Conservation (phyloP, 2,888 invertebrate genomes). For the Agriopis marginaria region DNA sequence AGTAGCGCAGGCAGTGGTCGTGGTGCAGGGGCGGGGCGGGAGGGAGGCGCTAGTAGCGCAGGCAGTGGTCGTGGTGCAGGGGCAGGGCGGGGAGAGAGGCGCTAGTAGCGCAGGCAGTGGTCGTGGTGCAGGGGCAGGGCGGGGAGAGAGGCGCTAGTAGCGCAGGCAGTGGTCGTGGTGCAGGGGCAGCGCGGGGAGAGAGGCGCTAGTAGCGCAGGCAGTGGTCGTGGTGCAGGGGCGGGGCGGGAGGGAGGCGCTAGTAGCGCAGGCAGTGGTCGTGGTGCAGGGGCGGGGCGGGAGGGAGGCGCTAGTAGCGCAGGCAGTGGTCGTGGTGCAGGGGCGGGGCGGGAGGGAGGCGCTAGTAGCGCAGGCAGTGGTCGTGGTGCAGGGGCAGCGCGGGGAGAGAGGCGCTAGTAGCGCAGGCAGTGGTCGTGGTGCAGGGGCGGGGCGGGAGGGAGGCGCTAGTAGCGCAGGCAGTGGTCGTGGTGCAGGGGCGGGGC, state of each 20-base stretch:
- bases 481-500: conserved; percentile 78
- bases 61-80: conserved; percentile 79
- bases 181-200: conserved; percentile 63
- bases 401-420: conserved; percentile 64
- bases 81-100: conserved; percentile 55
- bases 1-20: conserved; percentile 82
- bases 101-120: conserved; percentile 79
- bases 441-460: conserved; percentile 59
- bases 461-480: conserved; percentile 79
- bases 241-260: conserved; percentile 59
- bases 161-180: conserved; percentile 81
- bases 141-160: conserved; percentile 59
- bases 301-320: conserved; percentile 69
- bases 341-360: conserved; percentile 57
- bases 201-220: conserved; percentile 74
- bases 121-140: conserved; percentile 75
- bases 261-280: conserved; percentile 82
- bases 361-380: conserved; percentile 82
- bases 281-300: conserved; percentile 68
- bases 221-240: conserved; percentile 78
- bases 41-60: conserved; percentile 66
- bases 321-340: conserved; percentile 80
- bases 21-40: conserved; percentile 73
- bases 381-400: conserved; percentile 73
- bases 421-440: conserved; percentile 81